Evolutionary conservation across 2,113 vertebrate genomes (phyloP), one percentile per base, ranked within the genome.

Genomic region (Epinephelus moara): DNA sequence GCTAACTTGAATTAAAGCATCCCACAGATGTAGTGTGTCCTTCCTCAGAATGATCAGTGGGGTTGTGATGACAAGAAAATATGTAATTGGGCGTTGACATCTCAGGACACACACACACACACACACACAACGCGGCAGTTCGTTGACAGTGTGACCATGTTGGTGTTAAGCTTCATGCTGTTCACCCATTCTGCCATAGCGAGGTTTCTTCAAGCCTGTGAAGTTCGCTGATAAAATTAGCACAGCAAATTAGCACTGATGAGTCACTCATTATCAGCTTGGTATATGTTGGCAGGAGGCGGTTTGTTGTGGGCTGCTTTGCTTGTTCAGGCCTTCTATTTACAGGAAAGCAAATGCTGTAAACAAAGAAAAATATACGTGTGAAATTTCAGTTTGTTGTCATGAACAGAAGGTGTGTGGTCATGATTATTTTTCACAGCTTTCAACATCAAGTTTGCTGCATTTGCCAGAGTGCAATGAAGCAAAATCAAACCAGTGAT

Each of bases 181-280:
- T 71, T 87, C 49, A 19, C 23, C 59, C 79, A 13, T 73, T 82
- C 84, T 79, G 84, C 62, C 66, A 57, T 37, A 61, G 76, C 61
- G 1, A 85, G 78, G 67, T 89, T 87, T 87, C 81, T 83, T 66
- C 59, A 45, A 84, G 64, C 81, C 56, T 66, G 80, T 85, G 68
- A 86, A 88, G 85, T 89, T 81, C 7, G 59, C 74, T 60, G 88
- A 71, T 92, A 91, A 91, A 93, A 91, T 94, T 92, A 91, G 90
- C 85, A 27, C 81, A 77, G 77, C 67, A 81, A 92, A 87, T 90
- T 92, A 91, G 84, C 84, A 82, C 85, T 78, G 91, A 87, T 90
- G 85, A 91, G 71, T 92, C 90, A 92, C 75, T 90, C 83, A 81
- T 91, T 90, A 88, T 84, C 86, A 72, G 85, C 82, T 72, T 66